Evolutionary conservation across 2,797 vertebrate genomes (phyloP).

Genomic region (Sebastes minor): DNA sequence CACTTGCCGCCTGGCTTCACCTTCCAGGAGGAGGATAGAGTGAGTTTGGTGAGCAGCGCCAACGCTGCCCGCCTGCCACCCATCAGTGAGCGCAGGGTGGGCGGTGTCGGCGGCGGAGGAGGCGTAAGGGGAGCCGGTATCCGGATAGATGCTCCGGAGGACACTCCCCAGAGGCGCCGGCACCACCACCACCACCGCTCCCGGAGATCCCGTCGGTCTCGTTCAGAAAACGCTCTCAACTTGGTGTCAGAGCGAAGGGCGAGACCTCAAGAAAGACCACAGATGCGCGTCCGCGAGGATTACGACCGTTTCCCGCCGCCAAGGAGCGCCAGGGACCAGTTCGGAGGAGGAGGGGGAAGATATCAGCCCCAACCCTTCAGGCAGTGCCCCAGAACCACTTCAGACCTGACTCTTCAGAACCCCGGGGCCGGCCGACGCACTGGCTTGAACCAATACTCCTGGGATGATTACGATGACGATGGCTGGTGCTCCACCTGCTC

Average conservation of each 20-base stretch:
- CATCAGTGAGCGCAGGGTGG: constrained; percentile 87
- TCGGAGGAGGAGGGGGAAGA: constrained; percentile 78
- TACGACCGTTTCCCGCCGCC: constrained; percentile 91
- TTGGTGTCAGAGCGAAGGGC: constrained; percentile 88
- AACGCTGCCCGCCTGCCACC: constrained; percentile 86
- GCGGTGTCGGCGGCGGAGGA: constrained; percentile 70
- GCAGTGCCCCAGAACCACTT: constrained; percentile 95
- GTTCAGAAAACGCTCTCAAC: constrained; percentile 96
- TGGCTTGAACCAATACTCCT: constrained; percentile 88
- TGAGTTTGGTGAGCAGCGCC: constrained; percentile 83
- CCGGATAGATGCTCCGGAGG: constrained; percentile 79
- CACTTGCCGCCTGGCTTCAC: constrained; percentile 91
- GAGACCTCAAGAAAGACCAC: constrained; percentile 87
- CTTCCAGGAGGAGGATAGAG: constrained; percentile 88
- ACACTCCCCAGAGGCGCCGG: constrained; percentile 84
- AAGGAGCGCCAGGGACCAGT: constrained; percentile 84
- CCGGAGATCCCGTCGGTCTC: constrained; percentile 90
- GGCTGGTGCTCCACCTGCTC: constrained; percentile 99
- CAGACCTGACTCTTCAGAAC: constrained; percentile 95
- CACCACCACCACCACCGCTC: constrained; percentile 89
- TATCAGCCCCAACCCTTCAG: constrained; percentile 87
- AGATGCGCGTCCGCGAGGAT: constrained; percentile 87
- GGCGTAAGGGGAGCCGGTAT: constrained; percentile 52
- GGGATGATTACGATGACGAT: constrained; percentile 88
- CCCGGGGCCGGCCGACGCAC: constrained; percentile 83